phyloP scores from a whole-genome alignment of 1,140 invertebrate species.

The Homarus americanus region DNA sequence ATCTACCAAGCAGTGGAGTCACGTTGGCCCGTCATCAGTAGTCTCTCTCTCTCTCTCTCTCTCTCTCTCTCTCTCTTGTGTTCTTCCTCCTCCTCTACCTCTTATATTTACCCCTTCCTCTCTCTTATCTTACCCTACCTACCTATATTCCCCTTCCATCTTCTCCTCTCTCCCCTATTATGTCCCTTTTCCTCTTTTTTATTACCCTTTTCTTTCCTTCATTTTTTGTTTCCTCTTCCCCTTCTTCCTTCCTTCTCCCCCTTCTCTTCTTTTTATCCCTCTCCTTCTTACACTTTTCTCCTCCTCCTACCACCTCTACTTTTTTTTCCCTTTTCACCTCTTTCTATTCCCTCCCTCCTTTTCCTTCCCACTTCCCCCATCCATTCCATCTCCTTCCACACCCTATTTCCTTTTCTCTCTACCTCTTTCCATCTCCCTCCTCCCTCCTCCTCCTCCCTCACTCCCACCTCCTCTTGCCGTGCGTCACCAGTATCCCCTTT shows the following conservation, averaged over 20 bases:
- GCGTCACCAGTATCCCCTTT: too few relatives aligned
- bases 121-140: not conserved
- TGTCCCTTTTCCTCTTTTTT: too few relatives aligned
- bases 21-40: not conserved
- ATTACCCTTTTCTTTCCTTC: too few relatives aligned
- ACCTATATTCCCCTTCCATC: not conserved
- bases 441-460: not conserved
- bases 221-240: not conserved
- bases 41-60: not conserved
- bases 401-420: not conserved
- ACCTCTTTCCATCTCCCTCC: not conserved
- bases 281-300: too few relatives aligned
- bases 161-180: not conserved
- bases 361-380: not conserved
- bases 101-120: not conserved
- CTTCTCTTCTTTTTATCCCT: not conserved
- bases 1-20: too few relatives aligned
- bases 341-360: too few relatives aligned
- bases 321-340: too few relatives aligned
- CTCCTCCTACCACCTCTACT: too few relatives aligned
- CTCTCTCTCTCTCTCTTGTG: not conserved
- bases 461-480: not conserved
- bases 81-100: not conserved
- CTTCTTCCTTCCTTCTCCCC: not conserved
- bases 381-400: not conserved